Conservation (phyloP, 2,797 vertebrate species). For the Orestias chungarensis region DNA sequence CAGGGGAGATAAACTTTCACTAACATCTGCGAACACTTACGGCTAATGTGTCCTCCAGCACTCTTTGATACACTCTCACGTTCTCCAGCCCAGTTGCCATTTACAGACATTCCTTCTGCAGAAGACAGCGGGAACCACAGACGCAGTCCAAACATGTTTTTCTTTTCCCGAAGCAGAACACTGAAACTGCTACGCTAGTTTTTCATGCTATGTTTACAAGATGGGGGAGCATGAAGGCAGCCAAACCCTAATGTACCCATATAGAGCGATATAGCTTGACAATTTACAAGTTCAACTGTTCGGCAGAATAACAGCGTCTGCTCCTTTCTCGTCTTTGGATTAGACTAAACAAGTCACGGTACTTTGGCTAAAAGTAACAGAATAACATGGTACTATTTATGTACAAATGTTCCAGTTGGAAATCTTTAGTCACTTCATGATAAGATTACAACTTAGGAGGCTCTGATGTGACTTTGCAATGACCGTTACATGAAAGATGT, state of each 20-base stretch:
- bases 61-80: constrained; percentile 72
- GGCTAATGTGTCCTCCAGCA: constrained; percentile 74
- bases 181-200: constrained; percentile 72
- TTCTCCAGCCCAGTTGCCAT: constrained; percentile 76
- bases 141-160: constrained; percentile 80
- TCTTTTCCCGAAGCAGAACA: constrained; percentile 63
- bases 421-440: neutral
- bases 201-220: constrained; percentile 67
- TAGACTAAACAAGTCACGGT: neutral
- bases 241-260: constrained; percentile 53
- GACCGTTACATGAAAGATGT: neutral
- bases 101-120: constrained; percentile 81
- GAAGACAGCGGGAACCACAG: constrained; percentile 77
- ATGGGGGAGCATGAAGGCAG: constrained; percentile 50
- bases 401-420: neutral
- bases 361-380: neutral
- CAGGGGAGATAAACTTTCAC: constrained; percentile 77
- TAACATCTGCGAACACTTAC: constrained; percentile 84
- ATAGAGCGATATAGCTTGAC: constrained; percentile 38
- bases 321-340: constrained; percentile 6
- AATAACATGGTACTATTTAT: neutral
- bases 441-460: neutral
- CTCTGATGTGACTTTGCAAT: neutral
- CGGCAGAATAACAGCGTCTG: neutral
- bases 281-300: constrained; percentile 23